Conservation (phyloP, 2,797 vertebrate species). For the Otus scops region DNA sequence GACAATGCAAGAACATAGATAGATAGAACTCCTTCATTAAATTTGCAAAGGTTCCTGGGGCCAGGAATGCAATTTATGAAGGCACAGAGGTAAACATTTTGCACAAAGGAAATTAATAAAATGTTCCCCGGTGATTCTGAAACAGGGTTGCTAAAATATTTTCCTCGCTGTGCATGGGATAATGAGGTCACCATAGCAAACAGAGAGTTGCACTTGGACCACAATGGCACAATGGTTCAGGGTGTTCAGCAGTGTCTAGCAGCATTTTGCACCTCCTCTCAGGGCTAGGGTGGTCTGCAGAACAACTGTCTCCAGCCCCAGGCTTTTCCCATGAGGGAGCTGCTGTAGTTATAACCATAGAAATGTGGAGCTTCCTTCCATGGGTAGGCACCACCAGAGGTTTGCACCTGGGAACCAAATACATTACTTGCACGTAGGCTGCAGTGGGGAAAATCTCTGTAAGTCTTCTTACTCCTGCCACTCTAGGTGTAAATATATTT, state of each 20-base stretch:
- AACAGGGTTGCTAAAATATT: neutral
- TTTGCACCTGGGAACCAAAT: neutral
- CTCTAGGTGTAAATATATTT: neutral
- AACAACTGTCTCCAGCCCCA: neutral
- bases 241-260: neutral
- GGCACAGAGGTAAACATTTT: slow-evolving; percentile 40
- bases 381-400: fast-evolving
- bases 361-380: neutral
- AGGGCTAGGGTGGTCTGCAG: neutral
- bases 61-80: slow-evolving; percentile 33
- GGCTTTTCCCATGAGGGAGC: neutral
- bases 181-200: neutral
- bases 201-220: neutral
- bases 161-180: neutral
- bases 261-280: neutral
- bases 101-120: slow-evolving; percentile 35
- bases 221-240: neutral
- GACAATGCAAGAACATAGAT: neutral
- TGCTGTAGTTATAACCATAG: neutral
- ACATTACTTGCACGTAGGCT: neutral
- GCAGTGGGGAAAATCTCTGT: neutral
- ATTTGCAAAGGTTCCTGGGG: slow-evolving; percentile 18
- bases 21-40: slow-evolving; percentile 3
- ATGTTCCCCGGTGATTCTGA: neutral
- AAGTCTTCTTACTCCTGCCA: neutral